phyloP scores from a whole-genome alignment of 2,888 invertebrate genomes.

The Conus canariensis region DNA sequence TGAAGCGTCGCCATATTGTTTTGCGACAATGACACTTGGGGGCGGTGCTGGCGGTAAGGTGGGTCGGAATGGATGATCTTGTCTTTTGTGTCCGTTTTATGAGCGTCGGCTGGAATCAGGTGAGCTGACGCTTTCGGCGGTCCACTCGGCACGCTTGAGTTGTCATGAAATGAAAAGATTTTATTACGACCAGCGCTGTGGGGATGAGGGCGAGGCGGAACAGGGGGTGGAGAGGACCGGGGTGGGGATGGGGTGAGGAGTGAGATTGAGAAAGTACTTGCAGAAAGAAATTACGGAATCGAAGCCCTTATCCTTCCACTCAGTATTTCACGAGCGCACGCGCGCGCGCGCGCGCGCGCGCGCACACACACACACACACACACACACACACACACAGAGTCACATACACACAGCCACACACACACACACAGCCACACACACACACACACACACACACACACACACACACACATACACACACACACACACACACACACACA shows the following conservation, averaged over 20 bases:
- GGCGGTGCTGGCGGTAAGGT: background rate
- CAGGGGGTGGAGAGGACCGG: background rate
- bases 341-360: no score
- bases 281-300: no score
- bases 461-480: no score
- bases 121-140: background rate
- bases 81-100: background rate
- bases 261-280: no score
- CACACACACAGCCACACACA: background rate
- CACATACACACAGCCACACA: background rate
- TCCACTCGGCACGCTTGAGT: background rate
- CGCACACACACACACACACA: no score
- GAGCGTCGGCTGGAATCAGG: background rate
- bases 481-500: no score
- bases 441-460: no score
- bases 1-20: conserved; percentile 12
- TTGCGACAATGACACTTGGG: background rate
- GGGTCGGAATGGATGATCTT: background rate
- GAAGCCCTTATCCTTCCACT: background rate
- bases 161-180: background rate
- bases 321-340: background rate
- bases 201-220: background rate
- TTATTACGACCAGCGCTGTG: background rate
- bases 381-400: background rate
- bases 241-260: background rate